These are phyloP conservation scores for Metalampra italica DNA, from an alignment of 2,888 invertebrate genomes.

Conservation along the genomic window DNA sequence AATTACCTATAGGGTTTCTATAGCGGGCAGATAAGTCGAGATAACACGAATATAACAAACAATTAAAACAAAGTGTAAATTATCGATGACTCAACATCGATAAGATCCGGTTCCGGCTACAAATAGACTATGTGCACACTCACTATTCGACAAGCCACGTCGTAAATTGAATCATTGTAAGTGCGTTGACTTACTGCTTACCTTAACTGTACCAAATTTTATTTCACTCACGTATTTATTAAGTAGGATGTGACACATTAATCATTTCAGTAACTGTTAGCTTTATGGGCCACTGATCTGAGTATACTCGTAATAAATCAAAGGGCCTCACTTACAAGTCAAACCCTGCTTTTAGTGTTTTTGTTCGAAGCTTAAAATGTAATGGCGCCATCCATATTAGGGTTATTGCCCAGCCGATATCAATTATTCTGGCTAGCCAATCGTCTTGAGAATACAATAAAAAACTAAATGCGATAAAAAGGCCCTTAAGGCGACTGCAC, in stretches of 20 bases:
- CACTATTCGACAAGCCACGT: constrained; percentile 2
- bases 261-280: neutral
- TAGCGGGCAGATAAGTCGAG: constrained; percentile 25
- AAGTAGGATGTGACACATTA: neutral
- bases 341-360: too few species aligned
- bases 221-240: neutral
- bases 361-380: neutral
- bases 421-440: neutral
- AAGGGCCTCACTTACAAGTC: too few species aligned
- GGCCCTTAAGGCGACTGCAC: constrained; percentile 17
- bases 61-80: constrained; percentile 29
- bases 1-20: constrained; percentile 17
- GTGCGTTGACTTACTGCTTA: constrained; percentile 3
- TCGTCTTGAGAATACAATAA: neutral
- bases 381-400: neutral
- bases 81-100: constrained; percentile 29
- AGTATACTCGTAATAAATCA: too few species aligned
- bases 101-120: constrained; percentile 10
- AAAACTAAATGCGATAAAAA: constrained; percentile 4
- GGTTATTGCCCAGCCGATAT: neutral
- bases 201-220: too few species aligned
- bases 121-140: neutral
- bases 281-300: neutral
- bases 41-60: constrained; percentile 39
- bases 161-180: constrained; percentile 6